phyloP scores from a whole-genome alignment of 2,888 invertebrate genomes.

The Pharmacophagus antenor region DNA sequence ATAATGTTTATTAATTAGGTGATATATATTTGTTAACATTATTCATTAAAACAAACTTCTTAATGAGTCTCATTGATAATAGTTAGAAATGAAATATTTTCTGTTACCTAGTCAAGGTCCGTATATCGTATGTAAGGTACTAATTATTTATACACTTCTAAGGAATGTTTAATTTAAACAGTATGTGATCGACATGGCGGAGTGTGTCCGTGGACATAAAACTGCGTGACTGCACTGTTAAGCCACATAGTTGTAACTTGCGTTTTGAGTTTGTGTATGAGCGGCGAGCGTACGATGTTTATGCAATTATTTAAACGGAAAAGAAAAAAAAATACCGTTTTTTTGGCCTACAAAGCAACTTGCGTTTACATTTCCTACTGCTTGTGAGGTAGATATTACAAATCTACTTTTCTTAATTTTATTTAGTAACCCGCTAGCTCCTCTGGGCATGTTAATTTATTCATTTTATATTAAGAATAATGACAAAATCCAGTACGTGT shows the following conservation, averaged over 20 bases:
- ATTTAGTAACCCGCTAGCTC: no score
- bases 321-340: conserved; percentile 41
- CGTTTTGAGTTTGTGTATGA: conserved; percentile 35
- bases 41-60: no score
- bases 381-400: conserved; percentile 4
- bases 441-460: no score
- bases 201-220: conserved; percentile 57
- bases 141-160: conserved; percentile 57
- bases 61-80: no score
- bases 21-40: no score
- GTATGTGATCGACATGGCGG: conserved; percentile 64
- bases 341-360: conserved; percentile 36
- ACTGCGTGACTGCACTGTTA: conserved; percentile 64
- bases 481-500: no score
- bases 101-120: conserved; percentile 11
- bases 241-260: conserved; percentile 42
- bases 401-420: not conserved
- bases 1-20: no score
- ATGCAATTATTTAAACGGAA: conserved; percentile 46
- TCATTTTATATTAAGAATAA: no score
- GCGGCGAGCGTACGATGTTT: conserved; percentile 38
- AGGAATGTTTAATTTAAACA: conserved; percentile 51
- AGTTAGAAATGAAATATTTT: no score
- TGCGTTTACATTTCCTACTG: conserved; percentile 8
- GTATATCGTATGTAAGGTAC: conserved; percentile 32